Percentiles rank a stretch among this genome's conserved stretches.
Conservation (phyloP, 2,888 invertebrate genomes). For the Tiliacea aurago region DNA sequence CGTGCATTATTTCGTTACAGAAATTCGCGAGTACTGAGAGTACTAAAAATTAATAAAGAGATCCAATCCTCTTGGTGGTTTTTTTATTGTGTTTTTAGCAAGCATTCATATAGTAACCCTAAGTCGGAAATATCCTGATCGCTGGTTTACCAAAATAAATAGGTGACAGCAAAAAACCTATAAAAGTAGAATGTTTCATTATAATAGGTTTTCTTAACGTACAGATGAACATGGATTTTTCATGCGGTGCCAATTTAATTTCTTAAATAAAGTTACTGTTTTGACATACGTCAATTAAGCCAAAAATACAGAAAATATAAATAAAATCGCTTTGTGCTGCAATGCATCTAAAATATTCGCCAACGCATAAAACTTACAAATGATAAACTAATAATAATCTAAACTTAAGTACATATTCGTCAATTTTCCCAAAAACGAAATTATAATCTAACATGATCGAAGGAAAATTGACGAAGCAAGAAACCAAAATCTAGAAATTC, state of each 20-base stretch:
- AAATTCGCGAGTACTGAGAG: not conserved
- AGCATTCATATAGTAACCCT: not conserved
- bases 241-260: not conserved
- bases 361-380: conserved; percentile 17
- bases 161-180: not conserved
- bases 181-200: not conserved
- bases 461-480: conserved; percentile 23
- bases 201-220: not conserved
- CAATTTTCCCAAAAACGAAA: not conserved
- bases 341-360: conserved; percentile 46
- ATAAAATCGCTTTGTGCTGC: conserved; percentile 44
- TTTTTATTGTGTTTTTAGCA: not conserved
- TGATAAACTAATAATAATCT: not conserved
- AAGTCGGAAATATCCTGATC: not conserved
- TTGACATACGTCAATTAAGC: not conserved
- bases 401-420: not conserved
- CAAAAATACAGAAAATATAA: not conserved
- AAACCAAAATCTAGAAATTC: not conserved
- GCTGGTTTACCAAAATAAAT: not conserved
- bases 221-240: not conserved
- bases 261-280: not conserved
- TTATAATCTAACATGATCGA: no score
- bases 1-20: not conserved
- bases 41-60: not conserved
- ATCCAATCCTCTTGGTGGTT: not conserved